Conservation (phyloP, 2,113 vertebrate species). For the Coregonus clupeaformis region DNA sequence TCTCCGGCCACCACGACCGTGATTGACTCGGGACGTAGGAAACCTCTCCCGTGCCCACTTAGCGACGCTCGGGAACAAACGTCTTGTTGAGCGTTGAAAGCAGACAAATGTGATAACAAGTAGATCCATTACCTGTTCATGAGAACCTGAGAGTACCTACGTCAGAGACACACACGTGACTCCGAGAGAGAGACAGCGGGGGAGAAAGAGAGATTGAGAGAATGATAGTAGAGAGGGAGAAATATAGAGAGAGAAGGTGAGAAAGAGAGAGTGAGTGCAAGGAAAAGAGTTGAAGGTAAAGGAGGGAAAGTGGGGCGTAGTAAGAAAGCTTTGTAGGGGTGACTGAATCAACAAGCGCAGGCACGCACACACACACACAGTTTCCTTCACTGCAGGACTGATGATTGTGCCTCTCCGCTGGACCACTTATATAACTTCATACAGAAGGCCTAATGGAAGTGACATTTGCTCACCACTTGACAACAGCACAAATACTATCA, state of each 20-base stretch:
- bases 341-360: not conserved
- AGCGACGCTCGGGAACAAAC: conserved; percentile 2
- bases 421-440: conserved; percentile 36
- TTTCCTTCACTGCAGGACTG: conserved; percentile 7
- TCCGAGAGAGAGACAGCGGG: too few relatives aligned
- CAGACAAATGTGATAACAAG: not conserved
- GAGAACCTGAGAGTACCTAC: not conserved
- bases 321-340: not conserved
- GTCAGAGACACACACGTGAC: not conserved
- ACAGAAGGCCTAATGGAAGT: conserved; percentile 30
- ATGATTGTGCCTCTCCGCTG: conserved; percentile 1
- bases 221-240: too few relatives aligned
- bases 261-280: not conserved
- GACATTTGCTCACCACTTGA: conserved; percentile 33
- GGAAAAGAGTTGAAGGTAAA: too few relatives aligned
- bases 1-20: too few relatives aligned
- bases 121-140: conserved; percentile 11
- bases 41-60: not conserved
- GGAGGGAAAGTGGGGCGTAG: not conserved
- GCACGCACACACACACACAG: not conserved
- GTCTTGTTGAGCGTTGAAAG: conserved; percentile 6
- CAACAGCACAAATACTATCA: not conserved
- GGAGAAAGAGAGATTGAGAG: too few relatives aligned
- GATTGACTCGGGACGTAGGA: not conserved
- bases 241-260: too few relatives aligned